These are phyloP conservation scores for Lagodon rhomboides DNA, from an alignment of 2,797 vertebrate genomes.

Conservation along the genomic window DNA sequence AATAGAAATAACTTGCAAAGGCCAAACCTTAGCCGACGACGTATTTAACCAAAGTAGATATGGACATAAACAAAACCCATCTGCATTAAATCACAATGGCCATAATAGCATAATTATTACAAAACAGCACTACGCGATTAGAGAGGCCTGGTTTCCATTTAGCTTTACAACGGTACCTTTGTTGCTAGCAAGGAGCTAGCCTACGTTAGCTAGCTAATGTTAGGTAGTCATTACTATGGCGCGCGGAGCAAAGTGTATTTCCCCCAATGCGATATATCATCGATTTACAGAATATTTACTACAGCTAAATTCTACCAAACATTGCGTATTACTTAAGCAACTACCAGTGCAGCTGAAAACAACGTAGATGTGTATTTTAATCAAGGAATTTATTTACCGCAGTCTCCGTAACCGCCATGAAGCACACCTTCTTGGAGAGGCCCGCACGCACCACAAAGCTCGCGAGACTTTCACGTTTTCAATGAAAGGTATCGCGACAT, in stretches of 20 bases:
- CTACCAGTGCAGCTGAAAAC: neutral
- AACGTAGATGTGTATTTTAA: conserved; percentile 24
- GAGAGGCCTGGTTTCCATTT: conserved; percentile 40
- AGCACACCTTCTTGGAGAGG: conserved; percentile 79
- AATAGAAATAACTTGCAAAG: neutral
- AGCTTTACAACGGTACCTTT: conserved; percentile 31
- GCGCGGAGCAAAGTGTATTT: conserved; percentile 37
- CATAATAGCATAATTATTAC: fast-evolving
- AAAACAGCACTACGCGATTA: neutral
- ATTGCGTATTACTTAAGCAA: neutral
- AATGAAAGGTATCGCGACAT: conserved; percentile 65
- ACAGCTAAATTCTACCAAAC: neutral
- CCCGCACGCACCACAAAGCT: conserved; percentile 26
- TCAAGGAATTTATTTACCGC: conserved; percentile 81
- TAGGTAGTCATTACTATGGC: conserved; percentile 56
- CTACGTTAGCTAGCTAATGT: conserved; percentile 59
- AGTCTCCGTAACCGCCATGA: conserved; percentile 86
- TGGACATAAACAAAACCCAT: fast-evolving
- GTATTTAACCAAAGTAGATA: neutral
- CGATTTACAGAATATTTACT: neutral
- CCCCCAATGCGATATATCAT: neutral
- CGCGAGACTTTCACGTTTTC: conserved; percentile 56
- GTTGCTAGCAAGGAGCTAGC: conserved; percentile 56
- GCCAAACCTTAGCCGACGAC: neutral
- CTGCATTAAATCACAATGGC: neutral